Conservation (phyloP, 2,888 invertebrate species). For the Panopea generosa region DNA sequence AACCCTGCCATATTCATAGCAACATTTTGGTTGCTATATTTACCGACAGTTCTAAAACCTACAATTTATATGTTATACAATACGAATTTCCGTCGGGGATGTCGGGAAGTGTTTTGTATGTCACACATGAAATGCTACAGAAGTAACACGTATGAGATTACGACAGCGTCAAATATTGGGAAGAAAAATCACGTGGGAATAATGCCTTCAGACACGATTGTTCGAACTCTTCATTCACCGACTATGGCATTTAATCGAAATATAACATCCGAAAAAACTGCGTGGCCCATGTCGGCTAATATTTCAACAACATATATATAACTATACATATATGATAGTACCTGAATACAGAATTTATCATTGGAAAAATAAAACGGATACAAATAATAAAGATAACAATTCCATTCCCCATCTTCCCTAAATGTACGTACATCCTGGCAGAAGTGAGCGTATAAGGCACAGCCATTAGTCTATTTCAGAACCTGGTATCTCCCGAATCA, state of each 20-base stretch:
- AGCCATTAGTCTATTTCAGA: too few relatives aligned
- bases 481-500: too few relatives aligned
- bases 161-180: conserved; percentile 78
- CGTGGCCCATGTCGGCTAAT: conserved; percentile 68
- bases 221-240: conserved; percentile 61
- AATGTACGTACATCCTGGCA: too few relatives aligned
- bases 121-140: conserved; percentile 82
- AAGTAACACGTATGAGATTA: conserved; percentile 81
- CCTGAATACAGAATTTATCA: too few relatives aligned
- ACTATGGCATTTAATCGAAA: conserved; percentile 72
- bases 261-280: conserved; percentile 63
- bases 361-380: too few relatives aligned
- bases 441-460: too few relatives aligned
- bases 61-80: conserved; percentile 80
- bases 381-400: too few relatives aligned
- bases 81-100: conserved; percentile 83
- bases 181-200: conserved; percentile 82
- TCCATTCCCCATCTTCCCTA: too few relatives aligned
- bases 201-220: conserved; percentile 64
- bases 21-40: conserved; percentile 65
- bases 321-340: too few relatives aligned
- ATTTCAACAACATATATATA: conserved; percentile 47
- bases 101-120: conserved; percentile 83
- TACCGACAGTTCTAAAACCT: conserved; percentile 75
- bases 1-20: conserved; percentile 67